Conservation (phyloP, 2,797 vertebrate genomes). For the Spinibarbus caldwelli region DNA sequence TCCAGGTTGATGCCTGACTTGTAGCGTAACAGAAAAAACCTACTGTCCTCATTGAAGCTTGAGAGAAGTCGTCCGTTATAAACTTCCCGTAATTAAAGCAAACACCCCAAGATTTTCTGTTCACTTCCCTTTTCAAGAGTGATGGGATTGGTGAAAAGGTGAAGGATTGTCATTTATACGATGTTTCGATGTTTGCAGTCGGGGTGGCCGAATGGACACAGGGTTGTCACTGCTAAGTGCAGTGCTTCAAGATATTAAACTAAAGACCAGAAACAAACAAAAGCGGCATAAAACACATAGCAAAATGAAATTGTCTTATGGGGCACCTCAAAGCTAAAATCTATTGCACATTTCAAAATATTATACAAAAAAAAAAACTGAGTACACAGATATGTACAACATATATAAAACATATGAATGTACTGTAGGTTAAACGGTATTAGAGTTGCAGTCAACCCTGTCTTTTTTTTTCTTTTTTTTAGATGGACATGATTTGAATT, state of each 20-base stretch:
- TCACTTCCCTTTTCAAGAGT: slow-evolving; percentile 26
- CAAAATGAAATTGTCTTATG: slow-evolving; percentile 50
- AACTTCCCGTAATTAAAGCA: slow-evolving; percentile 23
- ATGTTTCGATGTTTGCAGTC: slow-evolving; percentile 66
- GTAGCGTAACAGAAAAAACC: slow-evolving; percentile 50
- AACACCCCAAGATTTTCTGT: background rate
- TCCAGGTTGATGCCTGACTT: slow-evolving; percentile 19
- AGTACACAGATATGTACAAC: slow-evolving; percentile 70
- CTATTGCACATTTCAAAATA: slow-evolving; percentile 89
- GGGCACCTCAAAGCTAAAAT: slow-evolving; percentile 81
- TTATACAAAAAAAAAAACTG: slow-evolving; percentile 72
- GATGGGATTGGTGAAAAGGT: slow-evolving; percentile 36
- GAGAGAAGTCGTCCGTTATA: slow-evolving; percentile 16
- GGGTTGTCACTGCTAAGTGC: slow-evolving; percentile 71
- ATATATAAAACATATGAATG: slow-evolving; percentile 74
- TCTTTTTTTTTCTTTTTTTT: slow-evolving; percentile 64
- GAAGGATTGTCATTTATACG: slow-evolving; percentile 57
- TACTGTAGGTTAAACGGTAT: slow-evolving; percentile 56
- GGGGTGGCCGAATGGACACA: slow-evolving; percentile 49
- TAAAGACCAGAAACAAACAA: slow-evolving; percentile 26
- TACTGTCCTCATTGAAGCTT: slow-evolving; percentile 25
- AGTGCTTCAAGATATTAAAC: slow-evolving; percentile 62
- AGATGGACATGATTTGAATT: slow-evolving; percentile 62
- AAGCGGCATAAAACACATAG: slow-evolving; percentile 46
- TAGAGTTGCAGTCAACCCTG: slow-evolving; percentile 77